Evolutionary conservation across 2,113 vertebrate genomes (phyloP).

Genomic region (Megaptera novaeangliae): DNA sequence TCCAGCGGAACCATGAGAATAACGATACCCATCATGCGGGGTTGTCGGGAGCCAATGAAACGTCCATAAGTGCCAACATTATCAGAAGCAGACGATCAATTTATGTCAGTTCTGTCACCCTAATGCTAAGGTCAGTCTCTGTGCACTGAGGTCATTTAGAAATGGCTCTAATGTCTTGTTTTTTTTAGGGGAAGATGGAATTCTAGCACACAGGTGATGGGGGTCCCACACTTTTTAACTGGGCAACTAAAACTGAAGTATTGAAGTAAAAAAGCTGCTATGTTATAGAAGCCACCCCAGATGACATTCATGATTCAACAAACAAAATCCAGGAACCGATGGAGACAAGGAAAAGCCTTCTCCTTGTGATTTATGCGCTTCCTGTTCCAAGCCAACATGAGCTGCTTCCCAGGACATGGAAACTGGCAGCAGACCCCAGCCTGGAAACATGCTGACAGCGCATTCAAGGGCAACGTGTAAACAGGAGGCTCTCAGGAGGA

Average conservation of each 20-base stretch:
- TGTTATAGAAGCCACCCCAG: background rate
- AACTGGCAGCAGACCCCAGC: background rate
- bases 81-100: accelerated
- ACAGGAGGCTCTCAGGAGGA: background rate
- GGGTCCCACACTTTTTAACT: background rate
- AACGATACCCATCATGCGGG: accelerated
- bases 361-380: background rate
- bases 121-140: background rate
- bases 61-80: accelerated
- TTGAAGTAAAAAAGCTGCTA: background rate
- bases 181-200: background rate
- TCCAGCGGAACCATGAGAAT: accelerated
- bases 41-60: background rate
- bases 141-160: background rate
- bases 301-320: background rate
- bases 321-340: background rate
- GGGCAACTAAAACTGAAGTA: background rate
- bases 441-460: background rate
- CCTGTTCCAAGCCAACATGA: background rate
- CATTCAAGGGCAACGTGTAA: background rate
- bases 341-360: background rate
- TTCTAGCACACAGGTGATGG: background rate
- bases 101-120: accelerated
- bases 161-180: background rate
- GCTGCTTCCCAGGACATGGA: background rate